These are phyloP conservation scores for Drosophila guanche DNA, from an alignment of 1,140 invertebrate species.

Conservation along the genomic window DNA sequence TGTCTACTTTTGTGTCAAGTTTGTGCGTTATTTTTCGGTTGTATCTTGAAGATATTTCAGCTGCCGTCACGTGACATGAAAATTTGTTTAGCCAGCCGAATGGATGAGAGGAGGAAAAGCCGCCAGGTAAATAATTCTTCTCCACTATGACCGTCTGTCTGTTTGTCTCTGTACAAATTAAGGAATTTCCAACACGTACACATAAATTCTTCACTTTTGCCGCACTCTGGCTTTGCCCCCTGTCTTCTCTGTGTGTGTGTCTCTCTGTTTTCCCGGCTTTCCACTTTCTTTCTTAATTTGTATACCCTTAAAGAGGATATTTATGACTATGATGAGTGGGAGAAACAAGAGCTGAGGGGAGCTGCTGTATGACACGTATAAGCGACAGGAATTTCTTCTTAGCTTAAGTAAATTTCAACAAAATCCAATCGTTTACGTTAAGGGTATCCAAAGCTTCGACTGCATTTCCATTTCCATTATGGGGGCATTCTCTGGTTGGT, in stretches of 20 bases:
- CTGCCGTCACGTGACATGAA: constrained; percentile 67
- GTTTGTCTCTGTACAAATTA: constrained; percentile 44
- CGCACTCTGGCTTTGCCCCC: constrained; percentile 3
- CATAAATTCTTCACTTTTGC: constrained; percentile 54
- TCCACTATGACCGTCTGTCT: background rate
- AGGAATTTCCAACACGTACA: constrained; percentile 73
- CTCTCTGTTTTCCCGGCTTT: constrained; percentile 18
- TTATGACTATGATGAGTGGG: too few species aligned
- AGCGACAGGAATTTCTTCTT: too few species aligned
- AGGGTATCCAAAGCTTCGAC: too few species aligned
- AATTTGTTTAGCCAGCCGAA: constrained; percentile 39
- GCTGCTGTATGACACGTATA: too few species aligned
- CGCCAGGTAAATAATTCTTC: constrained; percentile 54
- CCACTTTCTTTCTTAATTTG: constrained; percentile 31
- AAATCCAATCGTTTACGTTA: too few species aligned
- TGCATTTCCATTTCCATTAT: too few species aligned
- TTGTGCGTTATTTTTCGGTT: constrained; percentile 19
- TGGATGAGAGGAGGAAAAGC: constrained; percentile 37
- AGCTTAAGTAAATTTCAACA: too few species aligned
- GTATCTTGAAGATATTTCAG: constrained; percentile 39
- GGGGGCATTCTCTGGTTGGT: constrained; percentile 10
- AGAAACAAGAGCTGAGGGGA: too few species aligned
- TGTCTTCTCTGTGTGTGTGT: constrained; percentile 2
- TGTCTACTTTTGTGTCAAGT: too few species aligned
- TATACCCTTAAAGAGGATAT: background rate